Conservation (phyloP, 2,888 invertebrate genomes). For the Xestia rhomboidea region DNA sequence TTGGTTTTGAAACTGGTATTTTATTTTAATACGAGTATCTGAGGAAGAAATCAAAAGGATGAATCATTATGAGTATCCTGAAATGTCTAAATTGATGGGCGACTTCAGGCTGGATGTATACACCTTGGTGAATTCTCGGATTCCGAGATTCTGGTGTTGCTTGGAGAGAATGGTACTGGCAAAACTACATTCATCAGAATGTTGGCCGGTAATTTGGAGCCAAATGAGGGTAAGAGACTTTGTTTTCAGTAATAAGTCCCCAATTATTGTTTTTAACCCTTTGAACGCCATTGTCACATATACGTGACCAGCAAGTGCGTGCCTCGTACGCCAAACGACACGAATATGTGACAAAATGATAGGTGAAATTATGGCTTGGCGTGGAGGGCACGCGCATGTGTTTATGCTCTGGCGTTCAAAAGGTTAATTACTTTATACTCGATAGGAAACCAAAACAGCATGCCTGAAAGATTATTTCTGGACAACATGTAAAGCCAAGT, state of each 20-base stretch:
- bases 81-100: constrained; percentile 96
- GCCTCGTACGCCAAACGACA: no score
- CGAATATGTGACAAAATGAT: no score
- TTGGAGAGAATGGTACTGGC: constrained; percentile 99
- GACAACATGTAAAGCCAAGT: no score
- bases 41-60: constrained; percentile 94
- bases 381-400: no score
- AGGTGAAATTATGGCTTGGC: no score
- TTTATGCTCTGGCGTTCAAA: no score
- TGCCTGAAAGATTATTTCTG: no score
- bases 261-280: not conserved
- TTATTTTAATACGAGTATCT: not conserved
- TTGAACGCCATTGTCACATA: no score
- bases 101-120: constrained; percentile 94
- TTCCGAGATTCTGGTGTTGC: constrained; percentile 99
- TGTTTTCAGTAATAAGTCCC: not conserved
- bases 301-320: no score
- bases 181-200: constrained; percentile 99
- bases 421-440: not conserved
- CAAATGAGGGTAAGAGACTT: constrained; percentile 92
- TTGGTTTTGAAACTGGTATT: not conserved
- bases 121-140: constrained; percentile 98
- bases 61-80: constrained; percentile 98
- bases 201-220: constrained; percentile 98
- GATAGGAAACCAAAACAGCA: not conserved